These are phyloP conservation scores for Maniola jurtina DNA, from an alignment of 1,140 invertebrate species.

Conservation along the genomic window DNA sequence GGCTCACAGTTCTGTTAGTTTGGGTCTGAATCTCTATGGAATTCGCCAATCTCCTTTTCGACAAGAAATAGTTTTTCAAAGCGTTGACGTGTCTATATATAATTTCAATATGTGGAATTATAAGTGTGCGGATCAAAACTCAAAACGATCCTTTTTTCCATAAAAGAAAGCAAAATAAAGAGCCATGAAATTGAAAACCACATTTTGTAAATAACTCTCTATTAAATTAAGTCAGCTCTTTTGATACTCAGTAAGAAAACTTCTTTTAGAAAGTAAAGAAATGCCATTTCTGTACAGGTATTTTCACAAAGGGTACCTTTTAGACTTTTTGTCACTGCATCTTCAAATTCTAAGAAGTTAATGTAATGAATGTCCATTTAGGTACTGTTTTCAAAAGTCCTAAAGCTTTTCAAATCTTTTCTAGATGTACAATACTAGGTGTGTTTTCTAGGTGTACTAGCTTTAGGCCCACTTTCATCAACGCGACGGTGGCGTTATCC, in stretches of 20 bases:
- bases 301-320: conserved; percentile 18
- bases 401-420: not conserved
- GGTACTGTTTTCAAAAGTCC: not conserved
- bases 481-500: too few species aligned
- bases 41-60: too few species aligned
- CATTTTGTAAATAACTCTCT: not conserved
- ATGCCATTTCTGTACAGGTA: conserved; percentile 6
- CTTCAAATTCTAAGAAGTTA: conserved; percentile 20
- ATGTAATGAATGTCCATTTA: conserved; percentile 26
- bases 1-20: too few species aligned
- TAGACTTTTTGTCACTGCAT: conserved; percentile 15
- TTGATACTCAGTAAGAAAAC: not conserved
- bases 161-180: not conserved
- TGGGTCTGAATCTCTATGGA: too few species aligned
- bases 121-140: too few species aligned
- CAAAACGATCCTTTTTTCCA: too few species aligned
- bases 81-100: too few species aligned
- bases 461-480: too few species aligned
- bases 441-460: too few species aligned
- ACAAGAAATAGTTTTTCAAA: too few species aligned
- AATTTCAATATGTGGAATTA: too few species aligned
- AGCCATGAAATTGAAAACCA: not conserved
- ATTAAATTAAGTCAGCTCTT: not conserved
- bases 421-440: too few species aligned
- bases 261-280: conserved; percentile 12